A percentile compares a stretch with the other conserved stretches of the same genome.
These are phyloP conservation scores for Aspidiotus destructor DNA, from an alignment of 2,888 invertebrate species.

Conservation along the genomic window DNA sequence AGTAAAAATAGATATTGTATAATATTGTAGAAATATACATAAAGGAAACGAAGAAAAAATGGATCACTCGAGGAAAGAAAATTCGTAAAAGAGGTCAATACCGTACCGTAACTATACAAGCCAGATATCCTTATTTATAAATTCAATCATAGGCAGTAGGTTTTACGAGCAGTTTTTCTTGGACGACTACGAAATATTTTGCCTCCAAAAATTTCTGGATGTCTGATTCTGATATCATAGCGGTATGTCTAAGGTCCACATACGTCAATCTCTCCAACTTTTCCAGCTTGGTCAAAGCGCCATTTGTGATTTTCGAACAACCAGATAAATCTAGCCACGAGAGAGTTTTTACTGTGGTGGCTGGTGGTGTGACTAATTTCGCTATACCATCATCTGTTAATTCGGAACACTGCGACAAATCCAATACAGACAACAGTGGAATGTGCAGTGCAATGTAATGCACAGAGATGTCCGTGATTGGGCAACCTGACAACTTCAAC, in stretches of 20 bases:
- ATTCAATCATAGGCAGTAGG: neutral
- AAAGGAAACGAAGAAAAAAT: no score
- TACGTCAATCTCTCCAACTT: conserved; percentile 55
- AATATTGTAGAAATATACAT: no score
- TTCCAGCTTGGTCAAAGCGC: conserved; percentile 67
- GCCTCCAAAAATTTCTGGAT: conserved; percentile 63
- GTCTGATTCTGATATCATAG: conserved; percentile 69
- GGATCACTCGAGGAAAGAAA: no score
- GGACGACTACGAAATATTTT: conserved; percentile 32
- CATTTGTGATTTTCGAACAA: conserved; percentile 71
- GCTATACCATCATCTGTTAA: conserved; percentile 85
- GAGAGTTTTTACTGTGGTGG: conserved; percentile 53
- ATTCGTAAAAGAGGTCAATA: no score
- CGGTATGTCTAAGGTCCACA: conserved; percentile 68
- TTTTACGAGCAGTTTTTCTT: conserved; percentile 35
- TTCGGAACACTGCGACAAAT: conserved; percentile 75
- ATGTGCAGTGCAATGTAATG: conserved; percentile 66
- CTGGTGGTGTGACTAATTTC: conserved; percentile 66
- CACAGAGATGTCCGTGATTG: conserved; percentile 79
- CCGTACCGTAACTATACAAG: no score
- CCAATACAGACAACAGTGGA: conserved; percentile 62
- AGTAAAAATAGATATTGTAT: no score
- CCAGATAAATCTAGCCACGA: conserved; percentile 69
- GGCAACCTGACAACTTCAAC: conserved; percentile 73
- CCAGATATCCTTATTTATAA: no score